These are phyloP conservation scores for Eilema sororculum DNA, from an alignment of 2,888 invertebrate species.

Conservation along the genomic window DNA sequence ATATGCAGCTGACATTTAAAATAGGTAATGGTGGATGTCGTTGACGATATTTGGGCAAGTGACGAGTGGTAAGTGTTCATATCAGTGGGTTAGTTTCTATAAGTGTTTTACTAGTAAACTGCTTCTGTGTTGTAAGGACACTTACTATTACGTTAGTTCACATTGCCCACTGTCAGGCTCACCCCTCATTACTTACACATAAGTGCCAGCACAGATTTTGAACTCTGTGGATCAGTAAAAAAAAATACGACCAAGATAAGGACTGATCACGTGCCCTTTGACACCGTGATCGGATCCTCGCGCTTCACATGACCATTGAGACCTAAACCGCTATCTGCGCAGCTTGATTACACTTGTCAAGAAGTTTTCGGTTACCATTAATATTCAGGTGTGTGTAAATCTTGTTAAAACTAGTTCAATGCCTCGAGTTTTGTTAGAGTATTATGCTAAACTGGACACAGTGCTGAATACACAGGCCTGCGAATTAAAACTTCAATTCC, in stretches of 20 bases:
- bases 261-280: no score
- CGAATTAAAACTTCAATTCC: not conserved
- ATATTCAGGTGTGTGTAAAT: slow-evolving; percentile 32
- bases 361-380: slow-evolving; percentile 27
- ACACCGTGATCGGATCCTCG: no score
- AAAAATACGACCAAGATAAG: no score
- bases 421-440: slow-evolving; percentile 31
- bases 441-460: slow-evolving; percentile 39
- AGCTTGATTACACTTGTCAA: no score
- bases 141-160: not conserved
- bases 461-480: slow-evolving; percentile 3
- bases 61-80: not conserved
- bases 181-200: slow-evolving; percentile 29
- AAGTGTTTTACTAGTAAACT: not conserved
- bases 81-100: not conserved
- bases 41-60: slow-evolving; percentile 14
- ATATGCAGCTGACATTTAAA: slow-evolving; percentile 12
- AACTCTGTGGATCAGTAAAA: no score
- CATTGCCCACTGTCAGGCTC: slow-evolving; percentile 27
- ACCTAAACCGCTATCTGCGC: no score
- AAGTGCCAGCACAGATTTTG: not conserved
- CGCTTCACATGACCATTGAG: no score
- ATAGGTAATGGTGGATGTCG: slow-evolving; percentile 31
- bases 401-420: slow-evolving; percentile 37
- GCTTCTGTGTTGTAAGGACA: not conserved